Base-by-base conservation (phyloP, 1,140 invertebrate species). In the Drosophila gunungcola region DNA sequence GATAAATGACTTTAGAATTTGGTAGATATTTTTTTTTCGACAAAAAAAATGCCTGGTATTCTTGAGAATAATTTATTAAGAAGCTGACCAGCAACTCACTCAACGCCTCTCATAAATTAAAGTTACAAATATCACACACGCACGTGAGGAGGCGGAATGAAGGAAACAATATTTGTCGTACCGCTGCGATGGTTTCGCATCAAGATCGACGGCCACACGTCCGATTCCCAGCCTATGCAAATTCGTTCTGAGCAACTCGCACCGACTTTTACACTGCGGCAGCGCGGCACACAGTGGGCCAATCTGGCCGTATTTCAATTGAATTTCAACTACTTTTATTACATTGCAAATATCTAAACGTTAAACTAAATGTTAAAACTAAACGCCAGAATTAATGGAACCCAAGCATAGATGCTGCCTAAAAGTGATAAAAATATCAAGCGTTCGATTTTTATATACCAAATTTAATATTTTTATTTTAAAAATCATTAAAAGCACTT, bases 91-190 rank as follows among this genome's bases (percentile, higher is more conserved):
- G 55, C 68, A 61, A 65, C 60, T 81, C 78, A 68, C 68, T 80
- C 78, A 53, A 34, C 72, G 78, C 78, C 67, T 68, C 49, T 78
- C 83, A 88, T 85, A 85, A 85, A 85, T 85, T 86, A 67, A 78
- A 75, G 74, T 82, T 85, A 74, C 82, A 85, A 58, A 67, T 70
- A 70, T 69, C 64, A 52, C 69, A 55, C 36, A 53, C 42, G 48
- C 48, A 43, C 34, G 58, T 78, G 45, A 70, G 55, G 67, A 54
- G 51, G 41, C 64, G 41, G 43, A 39, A 36, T 27, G 45, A 52
- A 39, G 38, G 41, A 52, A 49, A 73, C 55, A 58, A 55, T 75
- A 69, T 81, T 65, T 69, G 73, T 75, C 61, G 53, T 65, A 65
- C 72, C 60, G 62, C 73, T 36, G 74, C 57, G 55, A 64, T 73